Evolutionary conservation across 2,888 invertebrate genomes (phyloP).

Genomic region (Mythimna lalbum): DNA sequence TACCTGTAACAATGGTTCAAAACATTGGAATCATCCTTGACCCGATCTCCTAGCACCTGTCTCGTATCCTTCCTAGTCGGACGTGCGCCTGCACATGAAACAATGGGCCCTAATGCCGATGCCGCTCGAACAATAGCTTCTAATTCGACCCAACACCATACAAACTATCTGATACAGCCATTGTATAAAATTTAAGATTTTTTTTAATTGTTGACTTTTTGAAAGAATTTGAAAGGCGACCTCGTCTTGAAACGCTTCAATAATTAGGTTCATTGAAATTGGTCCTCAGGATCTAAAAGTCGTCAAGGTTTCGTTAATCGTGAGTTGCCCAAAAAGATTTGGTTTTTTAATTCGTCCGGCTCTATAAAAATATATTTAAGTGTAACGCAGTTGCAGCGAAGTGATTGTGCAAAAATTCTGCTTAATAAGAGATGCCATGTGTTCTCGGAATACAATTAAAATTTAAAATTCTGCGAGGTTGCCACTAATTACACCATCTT

Average conservation of each 20-base stretch:
- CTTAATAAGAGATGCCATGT: slow-evolving; percentile 46
- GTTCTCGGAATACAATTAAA: slow-evolving; percentile 51
- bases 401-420: slow-evolving; percentile 44
- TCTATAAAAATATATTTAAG: slow-evolving; percentile 14
- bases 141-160: slow-evolving; percentile 71
- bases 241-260: slow-evolving; percentile 51
- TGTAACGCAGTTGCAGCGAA: slow-evolving; percentile 25
- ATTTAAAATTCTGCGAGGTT: slow-evolving; percentile 46
- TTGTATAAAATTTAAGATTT: slow-evolving; percentile 60
- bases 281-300: slow-evolving; percentile 51
- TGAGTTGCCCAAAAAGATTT: slow-evolving; percentile 3
- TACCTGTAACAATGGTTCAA: slow-evolving; percentile 57
- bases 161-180: slow-evolving; percentile 62
- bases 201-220: slow-evolving; percentile 60
- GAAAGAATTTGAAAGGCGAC: slow-evolving; percentile 61
- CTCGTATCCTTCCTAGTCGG: slow-evolving; percentile 67
- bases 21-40: slow-evolving; percentile 73
- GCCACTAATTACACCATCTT: slow-evolving; percentile 62
- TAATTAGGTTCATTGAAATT: slow-evolving; percentile 60
- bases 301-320: slow-evolving; percentile 30
- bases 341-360: not conserved
- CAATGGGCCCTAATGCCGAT: slow-evolving; percentile 76
- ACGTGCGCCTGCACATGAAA: slow-evolving; percentile 68
- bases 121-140: slow-evolving; percentile 71
- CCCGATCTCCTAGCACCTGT: slow-evolving; percentile 74